These are phyloP conservation scores for Pangasianodon hypophthalmus DNA, from an alignment of 2,113 vertebrate genomes.

Conservation along the genomic window DNA sequence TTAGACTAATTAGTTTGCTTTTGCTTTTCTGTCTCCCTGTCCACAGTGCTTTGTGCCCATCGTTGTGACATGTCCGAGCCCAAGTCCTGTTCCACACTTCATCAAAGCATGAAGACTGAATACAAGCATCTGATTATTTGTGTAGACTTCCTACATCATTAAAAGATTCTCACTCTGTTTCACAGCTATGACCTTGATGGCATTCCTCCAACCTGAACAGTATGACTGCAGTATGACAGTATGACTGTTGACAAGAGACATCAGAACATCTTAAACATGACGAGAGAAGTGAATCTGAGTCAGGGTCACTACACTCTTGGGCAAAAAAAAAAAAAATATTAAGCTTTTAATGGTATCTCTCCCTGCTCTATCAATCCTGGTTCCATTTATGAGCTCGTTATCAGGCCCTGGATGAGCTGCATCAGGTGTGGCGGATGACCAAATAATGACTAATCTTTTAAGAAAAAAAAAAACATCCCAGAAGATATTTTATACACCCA, in stretches of 20 bases:
- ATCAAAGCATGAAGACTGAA: constrained; percentile 29
- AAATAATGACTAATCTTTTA: too few relatives aligned
- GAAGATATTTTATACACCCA: too few relatives aligned
- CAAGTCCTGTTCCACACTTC: constrained; percentile 9
- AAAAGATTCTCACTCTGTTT: not conserved
- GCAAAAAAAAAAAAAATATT: too few relatives aligned
- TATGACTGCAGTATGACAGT: not conserved
- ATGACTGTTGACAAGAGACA: not conserved
- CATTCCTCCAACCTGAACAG: not conserved
- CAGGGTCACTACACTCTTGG: not conserved
- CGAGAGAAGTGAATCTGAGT: not conserved
- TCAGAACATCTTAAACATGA: not conserved
- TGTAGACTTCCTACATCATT: not conserved
- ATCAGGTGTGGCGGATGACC: too few relatives aligned
- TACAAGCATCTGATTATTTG: not conserved
- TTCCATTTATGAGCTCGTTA: too few relatives aligned
- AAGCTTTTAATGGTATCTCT: too few relatives aligned
- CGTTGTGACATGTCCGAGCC: not conserved
- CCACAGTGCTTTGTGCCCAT: constrained; percentile 59
- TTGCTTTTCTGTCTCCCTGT: constrained; percentile 22
- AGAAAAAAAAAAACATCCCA: too few relatives aligned
- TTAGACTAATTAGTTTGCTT: not conserved
- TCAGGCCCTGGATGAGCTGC: too few relatives aligned
- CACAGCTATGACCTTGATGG: not conserved
- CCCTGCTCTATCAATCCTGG: too few relatives aligned